A percentile compares a stretch with the other conserved stretches of the same genome.
Conservation (phyloP, 2,888 invertebrate genomes). For the Epinotia ramella region DNA sequence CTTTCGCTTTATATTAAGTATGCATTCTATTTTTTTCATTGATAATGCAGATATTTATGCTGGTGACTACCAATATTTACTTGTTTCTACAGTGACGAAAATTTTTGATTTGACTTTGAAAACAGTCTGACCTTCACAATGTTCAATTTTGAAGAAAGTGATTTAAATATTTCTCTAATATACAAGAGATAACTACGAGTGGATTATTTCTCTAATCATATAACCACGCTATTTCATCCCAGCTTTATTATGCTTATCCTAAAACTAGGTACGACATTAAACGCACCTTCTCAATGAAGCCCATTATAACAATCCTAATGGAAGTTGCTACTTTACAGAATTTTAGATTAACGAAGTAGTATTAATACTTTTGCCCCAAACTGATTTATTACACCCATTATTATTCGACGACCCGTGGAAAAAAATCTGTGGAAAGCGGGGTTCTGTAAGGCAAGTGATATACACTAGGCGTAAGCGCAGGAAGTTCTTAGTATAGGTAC, state of each 20-base stretch:
- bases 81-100: too few relatives aligned
- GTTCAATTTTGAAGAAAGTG: too few relatives aligned
- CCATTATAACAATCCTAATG: slow-evolving; percentile 13
- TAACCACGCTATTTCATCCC: neutral
- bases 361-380: slow-evolving; percentile 28
- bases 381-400: slow-evolving; percentile 35
- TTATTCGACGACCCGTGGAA: slow-evolving; percentile 14
- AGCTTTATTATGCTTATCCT: neutral
- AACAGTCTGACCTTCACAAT: too few relatives aligned
- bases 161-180: neutral
- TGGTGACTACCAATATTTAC: too few relatives aligned
- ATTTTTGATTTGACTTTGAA: too few relatives aligned
- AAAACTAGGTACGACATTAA: slow-evolving; percentile 4
- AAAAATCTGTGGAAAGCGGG: neutral
- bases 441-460: neutral
- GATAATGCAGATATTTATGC: too few relatives aligned
- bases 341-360: slow-evolving; percentile 37
- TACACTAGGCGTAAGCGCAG: too few relatives aligned
- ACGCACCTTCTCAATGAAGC: slow-evolving; percentile 24
- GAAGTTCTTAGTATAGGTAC: too few relatives aligned
- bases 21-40: too few relatives aligned
- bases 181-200: neutral
- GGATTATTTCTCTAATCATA: neutral
- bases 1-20: too few relatives aligned
- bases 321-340: slow-evolving; percentile 24